Percentiles rank a stretch among this genome's conserved stretches.
phyloP scores from a whole-genome alignment of 1,140 invertebrate species.

The Ceratina calcarata region DNA sequence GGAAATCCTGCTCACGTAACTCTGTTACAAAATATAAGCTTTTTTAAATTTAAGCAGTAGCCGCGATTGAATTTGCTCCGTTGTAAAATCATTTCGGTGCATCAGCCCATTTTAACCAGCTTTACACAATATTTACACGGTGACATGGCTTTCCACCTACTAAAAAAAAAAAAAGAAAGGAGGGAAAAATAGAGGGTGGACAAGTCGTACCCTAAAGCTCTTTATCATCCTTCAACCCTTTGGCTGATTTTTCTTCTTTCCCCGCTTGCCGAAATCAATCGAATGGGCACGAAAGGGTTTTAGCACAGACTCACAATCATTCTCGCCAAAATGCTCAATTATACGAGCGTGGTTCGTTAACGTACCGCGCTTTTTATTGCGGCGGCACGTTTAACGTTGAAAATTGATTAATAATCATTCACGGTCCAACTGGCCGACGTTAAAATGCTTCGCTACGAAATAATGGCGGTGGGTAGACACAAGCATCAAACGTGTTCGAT shows the following conservation, averaged over 20 bases:
- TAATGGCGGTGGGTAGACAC: slow-evolving; percentile 46
- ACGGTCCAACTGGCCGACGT: slow-evolving; percentile 54
- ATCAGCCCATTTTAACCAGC: too few relatives aligned
- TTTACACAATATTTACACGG: background rate
- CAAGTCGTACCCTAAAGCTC: background rate
- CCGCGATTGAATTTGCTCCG: too few relatives aligned
- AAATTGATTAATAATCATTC: slow-evolving; percentile 73
- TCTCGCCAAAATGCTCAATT: slow-evolving; percentile 61
- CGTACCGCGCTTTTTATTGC: slow-evolving; percentile 64
- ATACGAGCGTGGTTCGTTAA: slow-evolving; percentile 64
- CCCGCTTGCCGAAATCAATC: slow-evolving; percentile 53
- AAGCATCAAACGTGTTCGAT: slow-evolving; percentile 1
- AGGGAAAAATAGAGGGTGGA: background rate
- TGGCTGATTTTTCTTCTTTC: slow-evolving; percentile 12
- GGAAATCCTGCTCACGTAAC: too few relatives aligned
- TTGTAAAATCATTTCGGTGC: too few relatives aligned
- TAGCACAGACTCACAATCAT: slow-evolving; percentile 56
- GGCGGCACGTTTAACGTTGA: slow-evolving; percentile 59
- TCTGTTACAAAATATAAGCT: too few relatives aligned
- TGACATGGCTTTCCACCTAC: slow-evolving; percentile 10
- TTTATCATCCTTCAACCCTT: background rate
- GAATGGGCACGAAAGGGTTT: slow-evolving; percentile 58
- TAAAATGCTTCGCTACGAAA: slow-evolving; percentile 61
- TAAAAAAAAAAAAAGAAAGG: slow-evolving; percentile 15
- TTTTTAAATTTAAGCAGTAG: too few relatives aligned